phyloP scores from a whole-genome alignment of 2,888 invertebrate species.

The Thalpophila matura region DNA sequence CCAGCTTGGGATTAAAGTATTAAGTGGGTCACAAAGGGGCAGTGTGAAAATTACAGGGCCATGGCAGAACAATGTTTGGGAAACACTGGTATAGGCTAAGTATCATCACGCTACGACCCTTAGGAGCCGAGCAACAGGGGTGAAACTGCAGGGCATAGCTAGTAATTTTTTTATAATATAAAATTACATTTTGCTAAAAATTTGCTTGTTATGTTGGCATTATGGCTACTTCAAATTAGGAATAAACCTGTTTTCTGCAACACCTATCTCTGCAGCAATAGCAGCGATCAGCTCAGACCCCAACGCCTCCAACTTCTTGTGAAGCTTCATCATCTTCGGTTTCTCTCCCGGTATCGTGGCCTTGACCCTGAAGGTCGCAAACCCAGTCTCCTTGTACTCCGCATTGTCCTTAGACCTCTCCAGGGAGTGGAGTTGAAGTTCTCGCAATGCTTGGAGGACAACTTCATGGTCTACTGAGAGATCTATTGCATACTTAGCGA shows the following conservation, averaged over 20 bases:
- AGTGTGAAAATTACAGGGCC: too few relatives aligned
- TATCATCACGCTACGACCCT: too few relatives aligned
- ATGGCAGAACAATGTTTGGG: too few relatives aligned
- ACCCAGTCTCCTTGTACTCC: conserved; percentile 93
- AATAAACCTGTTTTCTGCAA: conserved; percentile 80
- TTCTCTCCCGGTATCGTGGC: conserved; percentile 90
- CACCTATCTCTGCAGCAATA: conserved; percentile 87
- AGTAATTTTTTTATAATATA: too few relatives aligned
- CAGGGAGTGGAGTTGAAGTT: conserved; percentile 93
- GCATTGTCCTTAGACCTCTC: conserved; percentile 93
- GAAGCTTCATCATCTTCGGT: conserved; percentile 87
- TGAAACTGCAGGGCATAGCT: too few relatives aligned
- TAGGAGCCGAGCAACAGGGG: too few relatives aligned
- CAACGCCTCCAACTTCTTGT: conserved; percentile 88
- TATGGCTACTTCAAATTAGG: background rate
- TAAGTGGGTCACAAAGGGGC: too few relatives aligned
- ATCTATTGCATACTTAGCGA: conserved; percentile 89
- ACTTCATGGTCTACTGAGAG: conserved; percentile 88
- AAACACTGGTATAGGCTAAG: too few relatives aligned
- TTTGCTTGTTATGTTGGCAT: too few relatives aligned
- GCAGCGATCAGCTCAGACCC: conserved; percentile 90
- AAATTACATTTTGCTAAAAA: too few relatives aligned
- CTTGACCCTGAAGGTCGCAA: conserved; percentile 94
- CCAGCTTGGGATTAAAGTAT: too few relatives aligned
- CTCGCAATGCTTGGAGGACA: conserved; percentile 90